phyloP scores from a whole-genome alignment of 2,797 vertebrate species.

The Pampus argenteus region DNA sequence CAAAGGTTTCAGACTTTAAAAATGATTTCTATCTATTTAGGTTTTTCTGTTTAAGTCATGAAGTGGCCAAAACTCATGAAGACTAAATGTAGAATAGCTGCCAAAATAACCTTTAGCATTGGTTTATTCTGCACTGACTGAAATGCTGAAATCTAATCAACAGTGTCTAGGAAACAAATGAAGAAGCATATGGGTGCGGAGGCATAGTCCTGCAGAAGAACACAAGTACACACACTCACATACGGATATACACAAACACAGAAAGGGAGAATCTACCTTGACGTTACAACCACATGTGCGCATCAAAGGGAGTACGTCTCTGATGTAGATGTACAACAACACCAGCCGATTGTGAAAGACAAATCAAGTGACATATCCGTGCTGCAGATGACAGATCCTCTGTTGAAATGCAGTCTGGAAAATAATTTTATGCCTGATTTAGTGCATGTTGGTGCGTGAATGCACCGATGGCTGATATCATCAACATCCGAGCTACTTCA shows the following conservation, averaged over 20 bases:
- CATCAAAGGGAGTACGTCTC: conserved; percentile 37
- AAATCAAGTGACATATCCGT: conserved; percentile 55
- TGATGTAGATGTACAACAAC: conserved; percentile 52
- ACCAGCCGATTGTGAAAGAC: conserved; percentile 57
- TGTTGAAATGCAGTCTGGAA: conserved; percentile 72
- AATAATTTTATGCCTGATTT: conserved; percentile 86
- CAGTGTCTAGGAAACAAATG: not conserved
- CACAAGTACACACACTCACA: not conserved
- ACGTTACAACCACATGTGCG: not conserved
- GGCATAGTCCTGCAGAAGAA: not conserved
- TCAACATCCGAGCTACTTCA: conserved; percentile 75
- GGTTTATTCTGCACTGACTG: not conserved
- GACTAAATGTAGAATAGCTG: not conserved
- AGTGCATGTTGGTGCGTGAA: conserved; percentile 69
- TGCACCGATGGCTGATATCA: conserved; percentile 73
- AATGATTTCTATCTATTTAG: not conserved
- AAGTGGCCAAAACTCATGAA: no score
- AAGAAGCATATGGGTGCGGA: conserved; percentile 11
- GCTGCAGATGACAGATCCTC: conserved; percentile 53
- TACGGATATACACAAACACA: not conserved
- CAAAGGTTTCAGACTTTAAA: no score
- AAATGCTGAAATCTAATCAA: conserved; percentile 3
- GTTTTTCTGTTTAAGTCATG: not conserved
- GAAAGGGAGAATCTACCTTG: not conserved
- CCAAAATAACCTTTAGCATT: not conserved